A percentile compares a stretch with the other conserved stretches of the same genome.
These are phyloP conservation scores for Cydia pomonella DNA, from an alignment of 1,140 invertebrate species.

Conservation along the genomic window DNA sequence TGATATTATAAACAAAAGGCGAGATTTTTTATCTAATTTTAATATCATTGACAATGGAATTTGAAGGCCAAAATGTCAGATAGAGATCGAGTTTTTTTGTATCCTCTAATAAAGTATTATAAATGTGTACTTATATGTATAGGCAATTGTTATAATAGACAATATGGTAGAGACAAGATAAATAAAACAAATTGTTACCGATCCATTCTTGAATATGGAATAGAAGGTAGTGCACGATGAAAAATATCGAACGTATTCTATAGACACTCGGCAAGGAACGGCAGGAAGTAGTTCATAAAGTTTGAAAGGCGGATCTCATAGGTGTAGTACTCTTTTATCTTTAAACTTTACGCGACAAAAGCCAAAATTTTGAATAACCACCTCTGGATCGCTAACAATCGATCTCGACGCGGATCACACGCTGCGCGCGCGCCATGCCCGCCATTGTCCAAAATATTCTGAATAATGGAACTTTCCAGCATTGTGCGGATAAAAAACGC, in stretches of 20 bases:
- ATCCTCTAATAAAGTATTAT: not conserved
- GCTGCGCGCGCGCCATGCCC: slow-evolving; percentile 70
- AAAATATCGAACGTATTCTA: slow-evolving; percentile 34
- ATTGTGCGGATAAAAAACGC: slow-evolving; percentile 68
- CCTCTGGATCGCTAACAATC: slow-evolving; percentile 66
- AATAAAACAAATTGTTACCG: not conserved
- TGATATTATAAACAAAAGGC: not conserved
- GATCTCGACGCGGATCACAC: slow-evolving; percentile 60
- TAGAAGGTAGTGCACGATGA: slow-evolving; percentile 29
- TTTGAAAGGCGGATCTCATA: slow-evolving; percentile 49
- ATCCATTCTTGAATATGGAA: not conserved
- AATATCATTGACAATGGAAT: not conserved
- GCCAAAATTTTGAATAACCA: slow-evolving; percentile 66
- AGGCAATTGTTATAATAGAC: not conserved
- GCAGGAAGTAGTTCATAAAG: slow-evolving; percentile 65
- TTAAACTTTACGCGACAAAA: slow-evolving; percentile 60
- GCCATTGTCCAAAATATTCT: slow-evolving; percentile 66
- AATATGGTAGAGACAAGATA: not conserved
- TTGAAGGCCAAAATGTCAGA: not conserved
- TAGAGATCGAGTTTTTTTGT: not conserved
- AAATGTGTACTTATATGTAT: too few relatives aligned
- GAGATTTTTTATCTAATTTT: slow-evolving; percentile 1
- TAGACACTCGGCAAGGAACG: slow-evolving; percentile 38
- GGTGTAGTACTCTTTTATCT: slow-evolving; percentile 57
- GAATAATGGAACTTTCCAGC: slow-evolving; percentile 72